phyloP scores from a whole-genome alignment of 2,113 vertebrate genomes.

The Macaca nemestrina region DNA sequence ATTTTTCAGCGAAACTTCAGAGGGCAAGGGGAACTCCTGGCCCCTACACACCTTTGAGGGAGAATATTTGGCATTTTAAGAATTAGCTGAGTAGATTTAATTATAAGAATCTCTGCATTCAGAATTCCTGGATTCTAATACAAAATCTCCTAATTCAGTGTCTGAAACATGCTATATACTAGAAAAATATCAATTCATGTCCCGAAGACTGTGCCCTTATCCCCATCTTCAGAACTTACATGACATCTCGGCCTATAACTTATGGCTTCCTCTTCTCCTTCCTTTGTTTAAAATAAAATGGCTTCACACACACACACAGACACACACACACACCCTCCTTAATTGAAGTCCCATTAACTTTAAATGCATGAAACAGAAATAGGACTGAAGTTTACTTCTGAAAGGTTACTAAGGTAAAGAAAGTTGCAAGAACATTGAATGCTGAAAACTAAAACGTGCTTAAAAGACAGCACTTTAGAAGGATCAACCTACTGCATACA shows the following conservation, averaged over 20 bases:
- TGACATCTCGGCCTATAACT: not conserved
- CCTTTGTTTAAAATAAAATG: slow-evolving; percentile 41
- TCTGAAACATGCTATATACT: not conserved
- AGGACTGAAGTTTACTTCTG: slow-evolving; percentile 13
- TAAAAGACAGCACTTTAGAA: not conserved
- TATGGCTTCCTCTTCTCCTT: not conserved
- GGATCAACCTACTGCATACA: too few species aligned
- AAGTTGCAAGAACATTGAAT: not conserved
- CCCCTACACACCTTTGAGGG: not conserved
- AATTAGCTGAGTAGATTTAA: not conserved
- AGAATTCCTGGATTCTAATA: not conserved
- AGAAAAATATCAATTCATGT: not conserved
- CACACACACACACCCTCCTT: not conserved
- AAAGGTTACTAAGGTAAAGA: not conserved
- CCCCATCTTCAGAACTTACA: not conserved
- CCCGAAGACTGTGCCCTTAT: not conserved
- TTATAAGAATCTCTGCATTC: not conserved
- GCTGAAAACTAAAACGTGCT: not conserved
- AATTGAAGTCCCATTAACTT: not conserved
- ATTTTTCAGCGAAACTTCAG: not conserved
- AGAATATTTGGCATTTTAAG: not conserved
- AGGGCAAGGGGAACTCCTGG: not conserved
- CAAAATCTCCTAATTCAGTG: not conserved
- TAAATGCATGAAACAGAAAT: not conserved
- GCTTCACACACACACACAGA: not conserved